Evolutionary conservation across 2,888 invertebrate genomes (phyloP).

Genomic region (Cremastinae sp.): DNA sequence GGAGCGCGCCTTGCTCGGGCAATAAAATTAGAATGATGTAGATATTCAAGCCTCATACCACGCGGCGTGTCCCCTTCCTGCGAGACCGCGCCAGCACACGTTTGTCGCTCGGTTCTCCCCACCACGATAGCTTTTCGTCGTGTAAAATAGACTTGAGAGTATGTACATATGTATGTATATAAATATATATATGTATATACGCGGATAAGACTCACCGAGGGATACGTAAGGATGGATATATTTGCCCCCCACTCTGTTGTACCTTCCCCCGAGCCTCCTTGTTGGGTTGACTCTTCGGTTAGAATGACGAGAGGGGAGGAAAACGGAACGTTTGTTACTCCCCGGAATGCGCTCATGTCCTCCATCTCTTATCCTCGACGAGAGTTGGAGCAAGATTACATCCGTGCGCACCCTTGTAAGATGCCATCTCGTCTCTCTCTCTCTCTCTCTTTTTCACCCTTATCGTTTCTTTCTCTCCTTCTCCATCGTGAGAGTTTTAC

Average conservation of each 20-base stretch:
- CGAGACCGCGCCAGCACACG: conserved; percentile 13
- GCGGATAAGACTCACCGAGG: too few species aligned
- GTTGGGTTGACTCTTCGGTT: conserved; percentile 42
- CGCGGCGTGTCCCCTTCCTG: conserved; percentile 23
- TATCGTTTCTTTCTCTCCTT: too few species aligned
- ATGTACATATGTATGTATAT: too few species aligned
- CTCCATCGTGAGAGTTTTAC: too few species aligned
- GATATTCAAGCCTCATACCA: conserved; percentile 56
- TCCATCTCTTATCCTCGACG: conserved; percentile 64
- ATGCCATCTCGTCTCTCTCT: conserved; percentile 45
- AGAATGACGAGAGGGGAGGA: conserved; percentile 49
- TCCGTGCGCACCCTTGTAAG: conserved; percentile 68
- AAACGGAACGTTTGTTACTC: conserved; percentile 75
- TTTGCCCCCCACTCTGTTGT: neutral
- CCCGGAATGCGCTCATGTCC: conserved; percentile 75
- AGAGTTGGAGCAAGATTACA: conserved; percentile 78
- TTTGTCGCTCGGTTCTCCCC: conserved; percentile 13
- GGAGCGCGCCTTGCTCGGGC: conserved; percentile 67
- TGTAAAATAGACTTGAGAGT: conserved; percentile 25
- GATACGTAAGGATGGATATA: too few species aligned
- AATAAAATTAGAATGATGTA: conserved; percentile 80
- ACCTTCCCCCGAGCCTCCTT: conserved; percentile 17
- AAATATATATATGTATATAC: conserved; percentile 14
- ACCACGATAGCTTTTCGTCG: conserved; percentile 31
- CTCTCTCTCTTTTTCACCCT: conserved; percentile 4